Evolutionary conservation across 2,888 invertebrate genomes (phyloP), one percentile per base, ranked within the genome.

Genomic region (Maniola hyperantus): DNA sequence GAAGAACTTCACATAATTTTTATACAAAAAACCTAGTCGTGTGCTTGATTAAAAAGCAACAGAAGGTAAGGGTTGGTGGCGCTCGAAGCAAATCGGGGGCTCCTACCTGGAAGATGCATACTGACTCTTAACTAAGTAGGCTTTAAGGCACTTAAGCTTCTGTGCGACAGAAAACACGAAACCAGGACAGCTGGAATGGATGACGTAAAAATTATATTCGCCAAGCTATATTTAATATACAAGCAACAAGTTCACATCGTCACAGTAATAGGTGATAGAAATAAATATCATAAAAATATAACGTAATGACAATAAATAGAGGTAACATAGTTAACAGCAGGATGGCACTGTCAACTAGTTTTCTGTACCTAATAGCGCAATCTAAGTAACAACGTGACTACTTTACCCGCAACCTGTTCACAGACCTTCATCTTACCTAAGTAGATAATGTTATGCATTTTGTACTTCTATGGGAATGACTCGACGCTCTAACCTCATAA

Each of bases 361-460:
- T 53, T 57, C 57, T 70, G 75, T 75, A 26, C 26, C 26, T 26
- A 77, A 77, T 78, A 75, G 73, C 74, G 75, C 72, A 76, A 78
- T 76, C 77, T 77, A 75, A 75, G 73, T 76, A 76, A 75, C 73
- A 76, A 74, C 76, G 76, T 81, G 82, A 81, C 77, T 78, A 77
- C 80, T 76, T 79, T 75, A 74, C 74, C 69, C 72, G 68, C 76
- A 85, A 85, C 84, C 83, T 80, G 85, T 84, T 85, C 75, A 65
- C 69, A 83, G 79, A 79, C 79, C 82, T 82, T 80, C 75, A 70
- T 76, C 76, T 69, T 71, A 62, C 67, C 67, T 67, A n/a, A n/a
- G n/a, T n/a, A 69, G 63, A 78, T 66, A 67, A 67, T 59, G 64
- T 71, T 59, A 64, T 71, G 70, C 76, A 74, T 79, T n/a, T 76